These are phyloP conservation scores for Cataglyphis rosenhaueri DNA, from an alignment of 2,888 invertebrate species.

Conservation along the genomic window DNA sequence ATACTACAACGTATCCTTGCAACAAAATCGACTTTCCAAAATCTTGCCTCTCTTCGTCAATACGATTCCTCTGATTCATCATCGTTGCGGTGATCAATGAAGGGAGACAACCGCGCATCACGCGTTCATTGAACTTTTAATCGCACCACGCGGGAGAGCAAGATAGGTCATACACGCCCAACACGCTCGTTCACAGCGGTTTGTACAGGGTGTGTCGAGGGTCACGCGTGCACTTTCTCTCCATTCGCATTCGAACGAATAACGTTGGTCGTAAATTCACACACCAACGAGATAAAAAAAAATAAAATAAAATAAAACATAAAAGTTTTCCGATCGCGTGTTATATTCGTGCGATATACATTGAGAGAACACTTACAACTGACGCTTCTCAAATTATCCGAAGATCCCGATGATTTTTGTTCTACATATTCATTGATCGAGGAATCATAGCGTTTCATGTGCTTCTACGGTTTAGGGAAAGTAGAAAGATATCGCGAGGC, in stretches of 20 bases:
- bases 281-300: background rate
- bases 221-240: constrained; percentile 1
- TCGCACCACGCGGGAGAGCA: constrained; percentile 38
- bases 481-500: background rate
- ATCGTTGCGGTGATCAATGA: constrained; percentile 43
- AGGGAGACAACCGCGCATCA: constrained; percentile 25
- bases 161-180: constrained; percentile 13
- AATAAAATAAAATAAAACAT: background rate
- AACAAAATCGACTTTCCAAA: constrained; percentile 18
- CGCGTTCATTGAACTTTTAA: constrained; percentile 62
- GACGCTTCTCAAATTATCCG: background rate
- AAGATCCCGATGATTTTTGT: background rate
- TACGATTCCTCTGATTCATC: constrained; percentile 27
- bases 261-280: background rate
- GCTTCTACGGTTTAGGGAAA: background rate
- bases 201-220: constrained; percentile 30
- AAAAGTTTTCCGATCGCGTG: background rate
- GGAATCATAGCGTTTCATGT: background rate
- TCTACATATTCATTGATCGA: background rate
- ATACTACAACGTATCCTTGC: constrained; percentile 8
- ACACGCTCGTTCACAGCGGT: background rate
- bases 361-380: background rate
- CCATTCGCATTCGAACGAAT: background rate
- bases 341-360: background rate
- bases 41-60: background rate